Percentiles rank a stretch among this genome's conserved stretches.
phyloP scores from a whole-genome alignment of 2,888 invertebrate species.

The Dicyrtomina minuta region DNA sequence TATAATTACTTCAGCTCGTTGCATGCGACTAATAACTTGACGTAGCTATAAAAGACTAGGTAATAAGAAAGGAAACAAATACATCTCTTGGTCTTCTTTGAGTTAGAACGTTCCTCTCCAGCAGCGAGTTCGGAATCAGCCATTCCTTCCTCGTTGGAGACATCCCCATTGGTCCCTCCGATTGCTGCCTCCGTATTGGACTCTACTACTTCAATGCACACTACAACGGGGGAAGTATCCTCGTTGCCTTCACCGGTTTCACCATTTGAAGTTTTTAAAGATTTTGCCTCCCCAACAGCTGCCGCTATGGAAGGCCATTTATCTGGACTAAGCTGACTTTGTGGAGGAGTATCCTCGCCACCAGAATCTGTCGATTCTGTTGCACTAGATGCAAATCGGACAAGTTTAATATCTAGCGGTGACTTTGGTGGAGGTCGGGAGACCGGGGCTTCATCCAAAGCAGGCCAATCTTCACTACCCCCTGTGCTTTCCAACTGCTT shows the following conservation, averaged over 20 bases:
- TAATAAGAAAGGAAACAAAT: not conserved
- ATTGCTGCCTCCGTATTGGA: not conserved
- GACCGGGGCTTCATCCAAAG: slow-evolving; percentile 66
- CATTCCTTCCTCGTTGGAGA: slow-evolving; percentile 11
- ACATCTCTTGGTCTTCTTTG: slow-evolving; percentile 11
- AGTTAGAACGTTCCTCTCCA: not conserved
- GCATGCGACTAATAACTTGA: too few species aligned
- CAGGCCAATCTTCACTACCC: slow-evolving; percentile 81
- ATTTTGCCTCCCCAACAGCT: too few species aligned
- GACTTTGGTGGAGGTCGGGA: slow-evolving; percentile 34
- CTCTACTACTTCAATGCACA: not conserved
- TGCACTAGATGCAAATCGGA: slow-evolving; percentile 35
- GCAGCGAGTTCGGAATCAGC: not conserved
- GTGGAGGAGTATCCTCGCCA: slow-evolving; percentile 38
- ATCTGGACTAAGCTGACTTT: slow-evolving; percentile 25
- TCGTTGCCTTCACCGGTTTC: not conserved
- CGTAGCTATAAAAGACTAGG: too few species aligned
- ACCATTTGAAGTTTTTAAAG: not conserved
- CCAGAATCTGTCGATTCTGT: slow-evolving; percentile 49
- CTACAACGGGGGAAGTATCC: slow-evolving; percentile 1
- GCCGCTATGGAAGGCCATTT: slow-evolving; percentile 40
- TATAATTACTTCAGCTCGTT: too few species aligned
- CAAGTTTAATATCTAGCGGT: slow-evolving; percentile 41
- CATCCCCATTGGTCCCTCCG: slow-evolving; percentile 1
- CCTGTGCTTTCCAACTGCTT: slow-evolving; percentile 62